These are phyloP conservation scores for Denticeps clupeoides DNA, from an alignment of 2,797 vertebrate genomes.

Conservation along the genomic window DNA sequence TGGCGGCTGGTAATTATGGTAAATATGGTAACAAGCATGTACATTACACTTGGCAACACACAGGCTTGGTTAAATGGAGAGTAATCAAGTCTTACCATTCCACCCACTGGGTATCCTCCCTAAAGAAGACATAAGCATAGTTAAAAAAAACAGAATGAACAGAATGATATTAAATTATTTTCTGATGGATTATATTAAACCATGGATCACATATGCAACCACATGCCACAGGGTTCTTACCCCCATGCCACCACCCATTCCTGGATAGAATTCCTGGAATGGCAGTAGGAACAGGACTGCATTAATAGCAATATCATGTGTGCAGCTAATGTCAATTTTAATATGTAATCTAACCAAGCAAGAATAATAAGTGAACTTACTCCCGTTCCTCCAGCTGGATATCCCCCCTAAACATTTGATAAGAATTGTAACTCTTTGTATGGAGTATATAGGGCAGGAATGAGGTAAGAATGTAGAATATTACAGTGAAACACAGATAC, in stretches of 20 bases:
- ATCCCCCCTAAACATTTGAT: slow-evolving; percentile 32
- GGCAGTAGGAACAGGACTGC: background rate
- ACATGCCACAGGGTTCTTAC: slow-evolving; percentile 17
- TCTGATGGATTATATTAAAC: background rate
- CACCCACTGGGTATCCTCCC: slow-evolving; percentile 15
- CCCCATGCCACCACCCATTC: slow-evolving; percentile 24
- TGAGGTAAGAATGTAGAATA: background rate
- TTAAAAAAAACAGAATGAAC: background rate
- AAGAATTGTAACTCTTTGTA: background rate
- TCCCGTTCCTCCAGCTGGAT: slow-evolving; percentile 33
- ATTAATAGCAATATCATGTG: no score
- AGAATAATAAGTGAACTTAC: slow-evolving; percentile 14
- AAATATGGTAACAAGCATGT: no score
- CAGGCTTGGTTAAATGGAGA: background rate
- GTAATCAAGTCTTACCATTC: background rate
- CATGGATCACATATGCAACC: background rate
- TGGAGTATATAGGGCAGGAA: background rate
- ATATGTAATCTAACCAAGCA: background rate
- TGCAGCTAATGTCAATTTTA: background rate
- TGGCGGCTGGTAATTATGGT: no score
- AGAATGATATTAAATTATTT: background rate
- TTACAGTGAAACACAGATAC: slow-evolving; percentile 4
- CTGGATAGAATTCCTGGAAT: background rate
- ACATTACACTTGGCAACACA: no score
- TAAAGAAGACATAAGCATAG: background rate